Conservation (phyloP, 2,113 vertebrate species). For the Menura novaehollandiae region DNA sequence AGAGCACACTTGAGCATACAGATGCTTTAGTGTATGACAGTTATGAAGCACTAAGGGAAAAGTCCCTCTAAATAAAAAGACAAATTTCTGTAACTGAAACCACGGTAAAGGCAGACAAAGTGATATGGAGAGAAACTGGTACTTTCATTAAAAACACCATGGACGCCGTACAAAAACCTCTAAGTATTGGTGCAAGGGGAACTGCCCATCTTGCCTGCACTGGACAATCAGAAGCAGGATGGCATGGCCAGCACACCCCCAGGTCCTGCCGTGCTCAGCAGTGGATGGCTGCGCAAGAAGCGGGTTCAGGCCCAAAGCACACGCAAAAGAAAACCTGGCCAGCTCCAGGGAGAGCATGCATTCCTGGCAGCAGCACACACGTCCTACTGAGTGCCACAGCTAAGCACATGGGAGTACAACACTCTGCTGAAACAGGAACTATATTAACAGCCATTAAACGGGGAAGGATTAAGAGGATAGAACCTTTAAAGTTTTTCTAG, state of each 20-base stretch:
- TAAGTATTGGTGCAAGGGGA: not conserved
- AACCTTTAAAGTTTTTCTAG: constrained; percentile 39
- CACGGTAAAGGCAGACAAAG: not conserved
- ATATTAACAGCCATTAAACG: constrained; percentile 45
- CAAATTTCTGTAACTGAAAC: not conserved
- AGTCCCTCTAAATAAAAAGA: not conserved
- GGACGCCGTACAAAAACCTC: not conserved
- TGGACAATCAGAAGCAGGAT: not conserved
- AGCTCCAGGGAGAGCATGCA: constrained; percentile 49
- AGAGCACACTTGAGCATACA: constrained; percentile 20
- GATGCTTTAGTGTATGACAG: constrained; percentile 35
- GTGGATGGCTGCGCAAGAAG: not conserved
- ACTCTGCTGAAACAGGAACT: constrained; percentile 11
- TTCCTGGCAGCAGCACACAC: not conserved
- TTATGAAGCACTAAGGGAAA: constrained; percentile 20
- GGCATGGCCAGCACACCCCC: not conserved
- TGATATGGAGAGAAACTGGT: not conserved
- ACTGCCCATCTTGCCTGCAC: not conserved
- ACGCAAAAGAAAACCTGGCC: not conserved
- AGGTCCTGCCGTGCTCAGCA: constrained; percentile 15
- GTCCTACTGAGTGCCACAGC: not conserved
- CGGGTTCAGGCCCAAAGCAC: not conserved
- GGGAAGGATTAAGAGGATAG: constrained; percentile 15
- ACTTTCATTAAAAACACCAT: not conserved
- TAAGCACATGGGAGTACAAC: constrained; percentile 46